Conservation (phyloP, 2,888 invertebrate species). For the Brassicogethes aeneus region DNA sequence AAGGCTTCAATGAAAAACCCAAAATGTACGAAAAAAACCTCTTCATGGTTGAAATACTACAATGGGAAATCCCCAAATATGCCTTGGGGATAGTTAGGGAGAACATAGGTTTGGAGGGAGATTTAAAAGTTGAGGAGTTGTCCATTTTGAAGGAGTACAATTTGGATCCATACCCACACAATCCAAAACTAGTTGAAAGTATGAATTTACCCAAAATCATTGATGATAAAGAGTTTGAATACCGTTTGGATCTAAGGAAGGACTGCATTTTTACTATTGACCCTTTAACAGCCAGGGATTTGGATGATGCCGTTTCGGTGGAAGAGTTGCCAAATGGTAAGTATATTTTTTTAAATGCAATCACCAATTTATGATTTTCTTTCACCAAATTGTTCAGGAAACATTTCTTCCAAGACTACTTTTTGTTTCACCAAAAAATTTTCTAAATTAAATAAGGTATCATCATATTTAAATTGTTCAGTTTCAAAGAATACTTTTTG, state of each 20-base stretch:
- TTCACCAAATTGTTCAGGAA: no score
- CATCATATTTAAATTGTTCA: no score
- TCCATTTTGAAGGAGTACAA: conserved; percentile 74
- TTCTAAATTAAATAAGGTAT: no score
- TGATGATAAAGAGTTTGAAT: conserved; percentile 37
- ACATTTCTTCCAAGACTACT: no score
- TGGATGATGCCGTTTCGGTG: conserved; percentile 91
- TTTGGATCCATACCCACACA: conserved; percentile 45
- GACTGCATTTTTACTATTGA: conserved; percentile 91
- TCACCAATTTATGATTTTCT: no score
- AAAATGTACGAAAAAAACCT: conserved; percentile 50
- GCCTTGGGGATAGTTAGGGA: conserved; percentile 58
- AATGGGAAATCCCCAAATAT: conserved; percentile 58
- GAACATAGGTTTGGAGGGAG: conserved; percentile 66
- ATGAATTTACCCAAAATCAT: neutral
- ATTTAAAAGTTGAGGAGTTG: conserved; percentile 68
- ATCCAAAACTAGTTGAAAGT: neutral
- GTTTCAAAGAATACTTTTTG: no score
- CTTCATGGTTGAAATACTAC: conserved; percentile 61
- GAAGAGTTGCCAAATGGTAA: conserved; percentile 61
- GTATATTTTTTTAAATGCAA: no score
- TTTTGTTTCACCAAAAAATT: no score
- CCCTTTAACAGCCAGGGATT: conserved; percentile 81
- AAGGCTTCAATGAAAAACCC: conserved; percentile 48
- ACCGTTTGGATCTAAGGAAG: conserved; percentile 55